Conservation (phyloP, 2,113 vertebrate species). For the Lepisosteus osseus region DNA sequence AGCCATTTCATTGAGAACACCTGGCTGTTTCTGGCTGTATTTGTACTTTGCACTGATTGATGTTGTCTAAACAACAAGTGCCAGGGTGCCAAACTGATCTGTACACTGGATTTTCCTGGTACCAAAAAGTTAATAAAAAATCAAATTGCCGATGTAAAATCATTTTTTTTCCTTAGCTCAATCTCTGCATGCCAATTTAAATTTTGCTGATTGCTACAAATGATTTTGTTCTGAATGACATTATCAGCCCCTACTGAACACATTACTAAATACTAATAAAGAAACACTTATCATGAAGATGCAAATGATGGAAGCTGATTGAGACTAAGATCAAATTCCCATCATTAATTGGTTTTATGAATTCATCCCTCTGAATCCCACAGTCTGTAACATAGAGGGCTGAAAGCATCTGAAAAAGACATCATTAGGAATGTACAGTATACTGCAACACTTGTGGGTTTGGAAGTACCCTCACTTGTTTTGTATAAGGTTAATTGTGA, state of each 20-base stretch:
- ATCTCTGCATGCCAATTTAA: slow-evolving; percentile 14
- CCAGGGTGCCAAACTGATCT: no score
- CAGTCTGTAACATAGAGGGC: slow-evolving; percentile 11
- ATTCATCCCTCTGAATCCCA: background rate
- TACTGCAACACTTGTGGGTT: background rate
- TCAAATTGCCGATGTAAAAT: no score
- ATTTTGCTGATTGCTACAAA: slow-evolving; percentile 17
- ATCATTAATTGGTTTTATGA: slow-evolving; percentile 19
- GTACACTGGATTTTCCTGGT: no score
- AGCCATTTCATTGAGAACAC: no score
- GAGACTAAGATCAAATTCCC: slow-evolving; percentile 18
- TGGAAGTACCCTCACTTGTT: background rate
- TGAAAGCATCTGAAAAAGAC: slow-evolving; percentile 23
- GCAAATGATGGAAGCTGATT: slow-evolving; percentile 18
- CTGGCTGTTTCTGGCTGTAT: no score
- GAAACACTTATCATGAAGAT: slow-evolving; percentile 19
- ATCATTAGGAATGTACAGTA: slow-evolving; percentile 7
- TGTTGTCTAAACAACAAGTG: no score
- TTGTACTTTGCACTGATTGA: no score
- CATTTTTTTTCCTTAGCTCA: no score
- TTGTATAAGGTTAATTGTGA: background rate
- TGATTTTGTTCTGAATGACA: slow-evolving; percentile 17
- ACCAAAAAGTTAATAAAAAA: no score
- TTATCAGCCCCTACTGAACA: slow-evolving; percentile 12
- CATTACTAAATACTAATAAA: slow-evolving; percentile 25